A percentile compares a stretch with the other conserved stretches of the same genome.
These are phyloP conservation scores for Cynaeus angustus DNA, from an alignment of 2,888 invertebrate genomes.

Conservation along the genomic window DNA sequence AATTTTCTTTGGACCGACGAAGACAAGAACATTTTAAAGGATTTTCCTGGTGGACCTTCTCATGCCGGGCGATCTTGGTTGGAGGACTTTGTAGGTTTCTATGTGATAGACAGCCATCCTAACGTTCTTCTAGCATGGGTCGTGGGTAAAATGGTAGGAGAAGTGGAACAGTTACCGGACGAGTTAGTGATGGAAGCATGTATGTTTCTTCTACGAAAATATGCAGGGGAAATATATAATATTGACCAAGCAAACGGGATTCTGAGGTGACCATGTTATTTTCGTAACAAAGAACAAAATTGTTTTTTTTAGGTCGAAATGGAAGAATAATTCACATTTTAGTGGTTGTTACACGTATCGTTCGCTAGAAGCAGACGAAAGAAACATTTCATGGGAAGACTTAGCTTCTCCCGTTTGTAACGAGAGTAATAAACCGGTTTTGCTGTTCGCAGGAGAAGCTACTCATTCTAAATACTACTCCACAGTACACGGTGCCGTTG, in stretches of 20 bases:
- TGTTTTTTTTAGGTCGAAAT: constrained; percentile 77
- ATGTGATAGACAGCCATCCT: constrained; percentile 78
- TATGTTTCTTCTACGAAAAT: constrained; percentile 73
- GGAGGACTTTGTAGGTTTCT: constrained; percentile 80
- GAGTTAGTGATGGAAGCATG: constrained; percentile 74
- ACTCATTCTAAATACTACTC: constrained; percentile 72
- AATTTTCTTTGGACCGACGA: constrained; percentile 76
- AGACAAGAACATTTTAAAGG: constrained; percentile 67
- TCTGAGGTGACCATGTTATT: constrained; percentile 59
- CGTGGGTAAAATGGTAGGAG: constrained; percentile 76
- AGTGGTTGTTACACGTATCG: constrained; percentile 83
- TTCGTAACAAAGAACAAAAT: not conserved
- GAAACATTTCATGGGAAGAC: constrained; percentile 73
- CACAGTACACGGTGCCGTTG: constrained; percentile 75
- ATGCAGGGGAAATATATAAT: constrained; percentile 72
- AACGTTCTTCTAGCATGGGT: constrained; percentile 82
- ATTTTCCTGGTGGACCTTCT: constrained; percentile 62
- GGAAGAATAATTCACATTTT: constrained; percentile 81
- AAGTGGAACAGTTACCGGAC: constrained; percentile 77
- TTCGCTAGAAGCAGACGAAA: constrained; percentile 73
- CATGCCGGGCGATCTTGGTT: constrained; percentile 74
- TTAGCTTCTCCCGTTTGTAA: constrained; percentile 75
- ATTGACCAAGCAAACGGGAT: constrained; percentile 72
- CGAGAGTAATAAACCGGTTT: constrained; percentile 70
- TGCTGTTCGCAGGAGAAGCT: constrained; percentile 79